Percentiles rank a stretch among this genome's conserved stretches.
Conservation (phyloP, 2,797 vertebrate genomes). For the Sebastes minor region DNA sequence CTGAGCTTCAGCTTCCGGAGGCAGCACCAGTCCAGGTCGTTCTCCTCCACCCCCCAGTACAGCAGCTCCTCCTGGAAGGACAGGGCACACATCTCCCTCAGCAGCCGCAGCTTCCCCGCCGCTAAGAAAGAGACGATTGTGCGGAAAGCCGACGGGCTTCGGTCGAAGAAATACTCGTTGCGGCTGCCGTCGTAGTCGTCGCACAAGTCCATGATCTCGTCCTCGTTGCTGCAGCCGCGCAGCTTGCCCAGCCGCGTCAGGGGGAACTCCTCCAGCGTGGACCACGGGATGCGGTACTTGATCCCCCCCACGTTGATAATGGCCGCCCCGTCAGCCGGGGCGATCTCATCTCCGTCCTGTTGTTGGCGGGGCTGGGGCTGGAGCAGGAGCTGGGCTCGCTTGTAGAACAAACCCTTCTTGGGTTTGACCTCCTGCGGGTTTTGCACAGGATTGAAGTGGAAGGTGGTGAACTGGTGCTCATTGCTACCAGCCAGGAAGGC, state of each 20-base stretch:
- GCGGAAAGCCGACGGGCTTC: constrained; percentile 93
- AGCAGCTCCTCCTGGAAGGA: constrained; percentile 97
- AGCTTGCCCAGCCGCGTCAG: constrained; percentile 92
- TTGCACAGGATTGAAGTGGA: constrained; percentile 85
- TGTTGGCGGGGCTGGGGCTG: constrained; percentile 69
- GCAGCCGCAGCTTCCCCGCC: constrained; percentile 92
- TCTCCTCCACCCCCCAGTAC: constrained; percentile 97
- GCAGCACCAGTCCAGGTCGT: constrained; percentile 94
- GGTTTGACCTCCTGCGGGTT: constrained; percentile 84
- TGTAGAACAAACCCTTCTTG: constrained; percentile 91
- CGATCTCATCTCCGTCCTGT: constrained; percentile 66
- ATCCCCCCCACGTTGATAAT: constrained; percentile 97
- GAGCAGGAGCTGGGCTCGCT: constrained; percentile 85
- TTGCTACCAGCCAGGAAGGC: constrained; percentile 87
- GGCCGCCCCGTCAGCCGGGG: constrained; percentile 76
- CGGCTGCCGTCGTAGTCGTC: constrained; percentile 93
- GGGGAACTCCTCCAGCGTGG: constrained; percentile 92
- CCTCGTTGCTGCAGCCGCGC: constrained; percentile 88
- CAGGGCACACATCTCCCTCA: constrained; percentile 93
- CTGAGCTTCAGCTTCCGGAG: constrained; percentile 91
- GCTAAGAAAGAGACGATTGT: constrained; percentile 94
- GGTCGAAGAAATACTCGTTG: constrained; percentile 98
- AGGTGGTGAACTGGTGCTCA: constrained; percentile 83
- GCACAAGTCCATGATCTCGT: constrained; percentile 94
- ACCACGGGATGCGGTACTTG: constrained; percentile 93